Evolutionary conservation across 2,888 invertebrate species (phyloP).

Genomic region (Elaeidobius kamerunicus): DNA sequence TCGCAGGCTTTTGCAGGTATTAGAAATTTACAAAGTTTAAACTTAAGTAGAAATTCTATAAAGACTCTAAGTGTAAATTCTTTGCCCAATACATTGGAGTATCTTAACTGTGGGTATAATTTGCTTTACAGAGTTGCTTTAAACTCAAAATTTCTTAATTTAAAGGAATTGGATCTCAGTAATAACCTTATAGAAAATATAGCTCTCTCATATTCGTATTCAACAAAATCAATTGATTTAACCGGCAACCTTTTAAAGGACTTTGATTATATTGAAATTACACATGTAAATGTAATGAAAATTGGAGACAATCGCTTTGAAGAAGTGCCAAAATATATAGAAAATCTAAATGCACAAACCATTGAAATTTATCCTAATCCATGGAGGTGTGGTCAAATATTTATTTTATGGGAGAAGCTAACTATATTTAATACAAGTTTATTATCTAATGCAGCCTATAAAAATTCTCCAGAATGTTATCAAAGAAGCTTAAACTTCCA

Average conservation of each 20-base stretch:
- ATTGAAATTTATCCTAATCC: slow-evolving; percentile 29
- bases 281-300: slow-evolving; percentile 18
- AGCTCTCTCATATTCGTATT: slow-evolving; percentile 23
- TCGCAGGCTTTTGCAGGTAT: slow-evolving; percentile 23
- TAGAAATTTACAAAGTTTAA: slow-evolving; percentile 16
- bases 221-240: slow-evolving; percentile 20
- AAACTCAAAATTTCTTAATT: slow-evolving; percentile 18
- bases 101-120: slow-evolving; percentile 25
- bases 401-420: slow-evolving; percentile 19
- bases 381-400: slow-evolving; percentile 29
- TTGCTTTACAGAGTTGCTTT: slow-evolving; percentile 18
- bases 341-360: slow-evolving; percentile 16
- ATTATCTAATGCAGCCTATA: not conserved
- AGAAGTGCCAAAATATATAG: slow-evolving; percentile 20
- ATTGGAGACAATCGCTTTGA: slow-evolving; percentile 26
- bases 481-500: not conserved
- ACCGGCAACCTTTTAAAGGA: slow-evolving; percentile 17
- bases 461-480: slow-evolving; percentile 5
- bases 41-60: slow-evolving; percentile 28
- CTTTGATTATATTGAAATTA: slow-evolving; percentile 27
- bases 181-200: slow-evolving; percentile 21
- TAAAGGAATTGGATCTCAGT: slow-evolving; percentile 25
- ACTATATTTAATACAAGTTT: slow-evolving; percentile 18
- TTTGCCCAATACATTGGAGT: slow-evolving; percentile 12
- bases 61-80: slow-evolving; percentile 14